Evolutionary conservation across 2,797 vertebrate species (phyloP).

Genomic region (Pygocentrus nattereri): DNA sequence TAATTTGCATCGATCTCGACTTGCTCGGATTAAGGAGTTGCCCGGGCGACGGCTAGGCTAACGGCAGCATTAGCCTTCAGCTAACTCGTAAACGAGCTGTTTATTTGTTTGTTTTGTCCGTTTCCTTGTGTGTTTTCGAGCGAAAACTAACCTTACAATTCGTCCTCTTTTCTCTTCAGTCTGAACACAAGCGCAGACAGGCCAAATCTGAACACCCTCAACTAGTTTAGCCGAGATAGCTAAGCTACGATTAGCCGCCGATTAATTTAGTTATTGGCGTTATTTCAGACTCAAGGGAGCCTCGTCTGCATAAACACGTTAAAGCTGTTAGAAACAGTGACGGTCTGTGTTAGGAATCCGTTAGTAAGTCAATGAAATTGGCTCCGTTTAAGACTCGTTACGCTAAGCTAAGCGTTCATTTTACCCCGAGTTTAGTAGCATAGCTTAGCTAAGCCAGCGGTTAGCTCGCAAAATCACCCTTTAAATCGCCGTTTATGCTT

Average conservation of each 20-base stretch:
- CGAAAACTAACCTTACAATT: neutral
- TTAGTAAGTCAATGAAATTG: neutral
- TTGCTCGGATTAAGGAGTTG: conserved; percentile 66
- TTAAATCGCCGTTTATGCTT: neutral
- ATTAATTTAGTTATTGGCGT: too few relatives aligned
- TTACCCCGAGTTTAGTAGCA: neutral
- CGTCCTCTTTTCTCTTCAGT: neutral
- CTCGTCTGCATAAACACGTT: neutral
- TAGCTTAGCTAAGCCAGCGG: neutral
- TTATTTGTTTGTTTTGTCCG: neutral
- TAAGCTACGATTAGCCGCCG: neutral
- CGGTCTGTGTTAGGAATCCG: neutral
- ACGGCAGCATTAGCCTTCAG: neutral
- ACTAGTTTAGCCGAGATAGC: neutral
- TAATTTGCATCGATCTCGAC: conserved; percentile 50
- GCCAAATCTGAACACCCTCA: neutral
- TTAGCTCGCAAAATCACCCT: neutral
- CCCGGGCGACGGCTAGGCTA: conserved; percentile 54
- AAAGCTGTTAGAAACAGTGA: too few relatives aligned
- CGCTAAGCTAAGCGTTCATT: neutral
- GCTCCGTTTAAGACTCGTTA: neutral
- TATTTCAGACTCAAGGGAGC: neutral
- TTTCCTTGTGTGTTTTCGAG: neutral
- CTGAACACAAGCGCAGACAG: neutral
- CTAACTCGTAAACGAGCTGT: neutral